Evolutionary conservation across 2,113 vertebrate genomes (phyloP).

Genomic region (Rhea americana): DNA sequence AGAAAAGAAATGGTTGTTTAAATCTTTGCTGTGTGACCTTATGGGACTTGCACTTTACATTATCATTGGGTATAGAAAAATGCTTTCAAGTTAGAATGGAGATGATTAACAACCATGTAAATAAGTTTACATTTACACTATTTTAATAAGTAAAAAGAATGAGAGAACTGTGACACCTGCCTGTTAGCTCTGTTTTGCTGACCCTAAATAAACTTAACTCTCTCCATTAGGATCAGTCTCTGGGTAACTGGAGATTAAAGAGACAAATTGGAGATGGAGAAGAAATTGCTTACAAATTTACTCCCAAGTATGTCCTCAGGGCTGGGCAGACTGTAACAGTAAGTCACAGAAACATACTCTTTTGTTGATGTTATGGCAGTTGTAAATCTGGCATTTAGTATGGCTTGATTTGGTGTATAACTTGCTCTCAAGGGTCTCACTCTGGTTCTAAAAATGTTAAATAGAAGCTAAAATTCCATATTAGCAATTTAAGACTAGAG

Average conservation of each 20-base stretch:
- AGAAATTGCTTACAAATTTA: constrained; percentile 93
- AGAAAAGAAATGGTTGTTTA: background rate
- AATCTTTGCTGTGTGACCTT: background rate
- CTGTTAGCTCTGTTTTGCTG: background rate
- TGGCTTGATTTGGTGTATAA: background rate
- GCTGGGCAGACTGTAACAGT: constrained; percentile 93
- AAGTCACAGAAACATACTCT: constrained; percentile 45
- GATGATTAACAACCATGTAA: background rate
- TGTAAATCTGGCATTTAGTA: background rate
- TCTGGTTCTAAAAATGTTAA: background rate
- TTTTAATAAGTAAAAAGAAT: background rate
- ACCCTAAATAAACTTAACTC: background rate
- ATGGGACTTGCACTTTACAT: background rate
- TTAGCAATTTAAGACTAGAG: background rate
- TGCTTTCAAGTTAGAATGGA: background rate
- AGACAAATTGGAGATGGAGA: constrained; percentile 85
- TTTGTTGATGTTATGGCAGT: background rate
- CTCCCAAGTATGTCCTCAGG: constrained; percentile 93
- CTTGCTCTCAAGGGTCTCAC: background rate
- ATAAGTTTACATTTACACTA: background rate
- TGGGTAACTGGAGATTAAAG: constrained; percentile 94
- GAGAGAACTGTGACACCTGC: background rate
- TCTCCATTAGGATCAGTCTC: constrained; percentile 87
- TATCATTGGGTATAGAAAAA: background rate
- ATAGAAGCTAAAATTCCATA: background rate